phyloP scores from a whole-genome alignment of 2,797 vertebrate species.

The Pteronotus mesoamericanus region DNA sequence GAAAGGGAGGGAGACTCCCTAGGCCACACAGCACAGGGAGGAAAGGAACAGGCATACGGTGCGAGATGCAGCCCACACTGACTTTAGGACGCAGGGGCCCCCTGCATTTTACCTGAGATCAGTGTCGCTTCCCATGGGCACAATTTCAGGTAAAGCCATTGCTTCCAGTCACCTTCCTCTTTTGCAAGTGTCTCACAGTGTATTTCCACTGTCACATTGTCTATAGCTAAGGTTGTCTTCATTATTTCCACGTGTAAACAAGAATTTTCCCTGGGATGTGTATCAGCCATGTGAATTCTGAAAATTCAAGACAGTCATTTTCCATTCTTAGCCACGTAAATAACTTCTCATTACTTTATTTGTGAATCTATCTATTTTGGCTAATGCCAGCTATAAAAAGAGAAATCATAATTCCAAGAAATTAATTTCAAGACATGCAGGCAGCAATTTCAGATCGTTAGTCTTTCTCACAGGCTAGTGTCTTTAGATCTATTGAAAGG shows the following conservation, averaged over 20 bases:
- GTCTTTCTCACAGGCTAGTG: constrained; percentile 35
- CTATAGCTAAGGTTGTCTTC: constrained; percentile 18
- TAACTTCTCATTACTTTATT: constrained; percentile 39
- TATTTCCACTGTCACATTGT: constrained; percentile 22
- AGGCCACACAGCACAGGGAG: not conserved
- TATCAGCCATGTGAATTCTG: constrained; percentile 61
- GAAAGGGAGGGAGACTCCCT: not conserved
- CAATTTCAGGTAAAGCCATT: constrained; percentile 48
- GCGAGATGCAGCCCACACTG: not conserved
- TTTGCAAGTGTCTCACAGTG: not conserved
- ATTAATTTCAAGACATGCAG: constrained; percentile 54
- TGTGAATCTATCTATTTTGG: not conserved
- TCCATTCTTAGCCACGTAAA: not conserved
- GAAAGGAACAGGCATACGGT: not conserved
- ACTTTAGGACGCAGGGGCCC: constrained; percentile 37
- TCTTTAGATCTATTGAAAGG: constrained; percentile 54
- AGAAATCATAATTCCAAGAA: not conserved
- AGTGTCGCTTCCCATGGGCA: not conserved
- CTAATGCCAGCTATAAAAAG: not conserved
- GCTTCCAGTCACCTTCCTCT: not conserved
- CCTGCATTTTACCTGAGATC: constrained; percentile 21
- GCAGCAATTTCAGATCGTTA: constrained; percentile 44
- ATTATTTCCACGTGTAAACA: constrained; percentile 51
- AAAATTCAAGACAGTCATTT: constrained; percentile 31
- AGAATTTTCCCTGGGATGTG: constrained; percentile 55